Base-by-base conservation (phyloP, 1,140 invertebrate species). In the Chionoecetes opilio region DNA sequence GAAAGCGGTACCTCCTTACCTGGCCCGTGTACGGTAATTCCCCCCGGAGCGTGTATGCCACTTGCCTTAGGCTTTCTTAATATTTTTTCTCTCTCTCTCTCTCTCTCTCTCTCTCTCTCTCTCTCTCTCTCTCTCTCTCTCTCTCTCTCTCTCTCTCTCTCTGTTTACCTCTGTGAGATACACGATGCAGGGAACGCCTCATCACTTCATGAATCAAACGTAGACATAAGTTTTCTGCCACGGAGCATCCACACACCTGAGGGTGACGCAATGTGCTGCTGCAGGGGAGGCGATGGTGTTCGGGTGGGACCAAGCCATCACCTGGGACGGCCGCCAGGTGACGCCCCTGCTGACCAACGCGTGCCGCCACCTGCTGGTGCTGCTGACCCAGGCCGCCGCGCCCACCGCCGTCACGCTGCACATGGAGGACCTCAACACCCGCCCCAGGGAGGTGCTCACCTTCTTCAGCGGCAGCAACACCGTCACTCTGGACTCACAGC, bases 321-420 rank as follows among this genome's bases (percentile, higher is more conserved):
- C 95, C 5, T 96, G 95, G 95, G 95, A 96, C 82, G 95, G 95
- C 2, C 86, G 93, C 21, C 82, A 86, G 46, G 95, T 96, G 29
- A 89, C 86, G 0, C 93, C 93, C 6, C 93, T 96, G 9, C 86
- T 95, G 53, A 94, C 93, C 0, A 93, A 96, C 93, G 93, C 95
- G 0, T 96, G 95, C 95, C 93, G 88, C 31, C 95, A 96, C 86
- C 41, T 96, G 75, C 93, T 96, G 93, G 93, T 93, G 29, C 53
- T 96, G 91, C 93, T 96, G 21, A 89, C 46, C 9, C 91, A 85
- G 2, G 75, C 85, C 29, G 26, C 14, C 31, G 37, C 86, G 26
- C 91, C 94, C 37, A 95, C 94, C 9, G 95, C 95, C 85, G 46
- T 96, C 84, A 94, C 95, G 38, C 26, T 96, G n/a, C 89, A 92